Evolutionary conservation across 2,113 vertebrate genomes (phyloP).

Genomic region (Silurus asotus): DNA sequence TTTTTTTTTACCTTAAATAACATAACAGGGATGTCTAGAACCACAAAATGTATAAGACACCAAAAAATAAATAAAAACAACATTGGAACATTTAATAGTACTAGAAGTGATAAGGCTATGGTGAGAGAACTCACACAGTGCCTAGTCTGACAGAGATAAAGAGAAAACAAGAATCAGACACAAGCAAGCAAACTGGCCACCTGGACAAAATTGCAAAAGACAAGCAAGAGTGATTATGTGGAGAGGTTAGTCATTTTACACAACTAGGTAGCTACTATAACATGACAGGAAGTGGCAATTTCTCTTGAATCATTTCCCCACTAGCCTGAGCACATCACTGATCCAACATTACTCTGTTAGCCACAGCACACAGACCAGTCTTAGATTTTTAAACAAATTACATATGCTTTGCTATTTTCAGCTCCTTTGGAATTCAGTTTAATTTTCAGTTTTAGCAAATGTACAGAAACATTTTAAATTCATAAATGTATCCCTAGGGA

Average conservation of each 20-base stretch:
- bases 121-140: not conserved
- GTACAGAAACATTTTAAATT: not conserved
- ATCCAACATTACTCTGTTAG: not conserved
- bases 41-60: not conserved
- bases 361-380: not conserved
- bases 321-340: slow-evolving; percentile 31
- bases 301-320: not conserved
- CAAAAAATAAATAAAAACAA: not conserved
- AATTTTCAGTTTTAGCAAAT: not conserved
- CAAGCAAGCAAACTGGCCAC: slow-evolving; percentile 26
- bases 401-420: not conserved
- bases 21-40: not conserved
- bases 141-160: not conserved
- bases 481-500: no score
- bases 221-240: not conserved
- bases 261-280: slow-evolving; percentile 20
- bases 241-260: slow-evolving; percentile 28
- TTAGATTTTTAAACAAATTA: not conserved
- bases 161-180: not conserved
- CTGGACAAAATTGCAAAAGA: slow-evolving; percentile 21
- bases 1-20: slow-evolving; percentile 1
- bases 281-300: slow-evolving; percentile 17
- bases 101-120: not conserved
- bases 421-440: not conserved
- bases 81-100: not conserved